These are phyloP conservation scores for Spinus pinus DNA, from an alignment of 2,797 vertebrate genomes.

Conservation along the genomic window DNA sequence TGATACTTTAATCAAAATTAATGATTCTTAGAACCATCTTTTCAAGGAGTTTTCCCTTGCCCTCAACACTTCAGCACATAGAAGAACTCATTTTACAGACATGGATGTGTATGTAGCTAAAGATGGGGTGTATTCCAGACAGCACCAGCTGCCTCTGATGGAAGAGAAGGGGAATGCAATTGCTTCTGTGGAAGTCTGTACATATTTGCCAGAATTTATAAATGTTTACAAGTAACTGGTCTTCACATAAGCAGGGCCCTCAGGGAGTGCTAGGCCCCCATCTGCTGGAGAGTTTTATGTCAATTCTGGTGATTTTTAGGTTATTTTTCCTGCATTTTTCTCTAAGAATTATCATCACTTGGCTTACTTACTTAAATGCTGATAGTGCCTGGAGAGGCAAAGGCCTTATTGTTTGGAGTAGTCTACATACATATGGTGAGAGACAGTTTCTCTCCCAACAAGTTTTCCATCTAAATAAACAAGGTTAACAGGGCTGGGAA, in stretches of 20 bases:
- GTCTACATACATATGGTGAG: constrained; percentile 57
- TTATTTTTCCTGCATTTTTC: constrained; percentile 55
- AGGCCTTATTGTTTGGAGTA: constrained; percentile 53
- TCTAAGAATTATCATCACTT: constrained; percentile 60
- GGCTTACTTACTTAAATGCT: constrained; percentile 52
- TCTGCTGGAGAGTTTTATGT: constrained; percentile 72
- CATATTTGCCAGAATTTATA: constrained; percentile 66
- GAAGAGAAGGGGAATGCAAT: constrained; percentile 37
- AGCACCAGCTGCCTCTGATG: constrained; percentile 52
- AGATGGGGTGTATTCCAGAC: not conserved
- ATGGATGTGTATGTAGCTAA: not conserved
- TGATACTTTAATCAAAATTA: not conserved
- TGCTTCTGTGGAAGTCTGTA: constrained; percentile 54
- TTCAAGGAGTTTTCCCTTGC: not conserved
- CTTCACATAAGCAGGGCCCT: constrained; percentile 63
- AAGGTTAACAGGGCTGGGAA: constrained; percentile 53
- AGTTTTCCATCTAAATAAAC: constrained; percentile 52
- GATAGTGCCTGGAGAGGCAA: constrained; percentile 57
- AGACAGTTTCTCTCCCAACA: constrained; percentile 60
- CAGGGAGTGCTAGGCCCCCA: constrained; percentile 69
- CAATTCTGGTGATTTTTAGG: constrained; percentile 67
- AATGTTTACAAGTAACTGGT: constrained; percentile 69
- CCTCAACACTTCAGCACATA: not conserved
- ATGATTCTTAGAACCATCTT: not conserved
- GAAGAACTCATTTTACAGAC: not conserved